Evolutionary conservation across 2,888 invertebrate species (phyloP).

Genomic region (Agonopterix alstromeriana): DNA sequence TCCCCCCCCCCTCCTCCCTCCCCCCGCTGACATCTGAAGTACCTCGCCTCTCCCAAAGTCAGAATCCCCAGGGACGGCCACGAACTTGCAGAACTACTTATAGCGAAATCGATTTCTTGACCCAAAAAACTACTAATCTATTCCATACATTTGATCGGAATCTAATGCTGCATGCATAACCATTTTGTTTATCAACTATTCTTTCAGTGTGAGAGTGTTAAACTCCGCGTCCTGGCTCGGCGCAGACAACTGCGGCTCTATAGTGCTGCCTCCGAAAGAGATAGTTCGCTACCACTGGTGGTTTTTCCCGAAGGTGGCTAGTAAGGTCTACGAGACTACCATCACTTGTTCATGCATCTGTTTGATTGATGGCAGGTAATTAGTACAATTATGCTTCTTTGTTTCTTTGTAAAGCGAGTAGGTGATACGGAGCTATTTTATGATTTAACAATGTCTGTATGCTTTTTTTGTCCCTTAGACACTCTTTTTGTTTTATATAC

Average conservation of each 20-base stretch:
- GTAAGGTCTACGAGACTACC: slow-evolving; percentile 55
- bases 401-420: too few relatives aligned
- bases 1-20: too few relatives aligned
- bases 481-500: too few relatives aligned
- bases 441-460: background rate
- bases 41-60: too few relatives aligned
- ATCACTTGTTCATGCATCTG: slow-evolving; percentile 59
- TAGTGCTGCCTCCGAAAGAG: slow-evolving; percentile 56
- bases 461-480: too few relatives aligned
- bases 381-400: background rate
- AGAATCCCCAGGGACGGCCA: too few relatives aligned
- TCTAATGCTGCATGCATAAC: too few relatives aligned
- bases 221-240: slow-evolving; percentile 56
- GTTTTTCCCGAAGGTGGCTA: slow-evolving; percentile 55
- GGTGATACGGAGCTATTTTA: background rate
- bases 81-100: too few relatives aligned
- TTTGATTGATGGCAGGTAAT: slow-evolving; percentile 52
- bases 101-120: too few relatives aligned
- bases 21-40: too few relatives aligned
- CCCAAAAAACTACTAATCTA: too few relatives aligned
- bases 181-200: background rate
- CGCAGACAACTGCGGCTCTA: slow-evolving; percentile 46
- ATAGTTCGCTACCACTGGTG: slow-evolving; percentile 60
- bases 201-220: slow-evolving; percentile 52
- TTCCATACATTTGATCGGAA: too few relatives aligned